Evolutionary conservation across 2,797 vertebrate species (phyloP).

Genomic region (Chloroceryle inda): DNA sequence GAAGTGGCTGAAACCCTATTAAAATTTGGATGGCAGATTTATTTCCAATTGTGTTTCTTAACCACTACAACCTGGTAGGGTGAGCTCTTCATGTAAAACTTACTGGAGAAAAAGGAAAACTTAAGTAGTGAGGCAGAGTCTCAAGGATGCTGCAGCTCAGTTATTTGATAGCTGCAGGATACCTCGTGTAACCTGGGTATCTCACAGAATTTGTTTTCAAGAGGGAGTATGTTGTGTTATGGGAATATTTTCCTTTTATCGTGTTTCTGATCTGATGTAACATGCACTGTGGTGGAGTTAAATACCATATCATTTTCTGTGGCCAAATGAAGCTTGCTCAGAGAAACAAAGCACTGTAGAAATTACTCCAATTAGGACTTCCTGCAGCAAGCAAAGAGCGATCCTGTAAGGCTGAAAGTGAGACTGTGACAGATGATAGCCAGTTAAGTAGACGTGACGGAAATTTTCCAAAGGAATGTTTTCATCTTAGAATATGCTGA

Average conservation of each 20-base stretch:
- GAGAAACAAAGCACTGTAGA: constrained; percentile 27
- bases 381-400: not conserved
- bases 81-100: constrained; percentile 42
- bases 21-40: constrained; percentile 69
- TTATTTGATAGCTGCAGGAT: not conserved
- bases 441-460: not conserved
- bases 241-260: constrained; percentile 31
- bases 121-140: not conserved
- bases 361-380: constrained; percentile 2
- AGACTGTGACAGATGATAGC: not conserved
- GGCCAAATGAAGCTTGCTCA: not conserved
- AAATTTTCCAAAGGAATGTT: not conserved
- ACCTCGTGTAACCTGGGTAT: not conserved
- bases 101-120: not conserved
- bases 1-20: constrained; percentile 78
- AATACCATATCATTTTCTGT: not conserved
- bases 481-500: constrained; percentile 19
- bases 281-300: not conserved
- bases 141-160: not conserved
- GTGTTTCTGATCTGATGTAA: not conserved
- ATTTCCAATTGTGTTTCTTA: constrained; percentile 69
- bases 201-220: not conserved
- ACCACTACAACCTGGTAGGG: constrained; percentile 64
- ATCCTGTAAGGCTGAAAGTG: not conserved
- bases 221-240: not conserved